Conservation (phyloP, 2,888 invertebrate genomes). For the Morpho helenor region DNA sequence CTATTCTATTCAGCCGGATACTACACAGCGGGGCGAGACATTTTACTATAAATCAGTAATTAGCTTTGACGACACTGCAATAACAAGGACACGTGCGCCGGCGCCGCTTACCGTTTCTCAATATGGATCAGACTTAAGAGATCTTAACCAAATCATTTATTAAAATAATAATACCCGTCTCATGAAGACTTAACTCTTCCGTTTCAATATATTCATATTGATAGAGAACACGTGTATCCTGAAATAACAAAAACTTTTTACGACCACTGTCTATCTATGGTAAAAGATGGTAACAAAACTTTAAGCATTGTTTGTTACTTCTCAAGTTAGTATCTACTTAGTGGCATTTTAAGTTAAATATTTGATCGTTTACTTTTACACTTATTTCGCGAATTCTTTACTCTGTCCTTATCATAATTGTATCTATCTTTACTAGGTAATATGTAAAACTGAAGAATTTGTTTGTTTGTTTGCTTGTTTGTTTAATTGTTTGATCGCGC, state of each 20-base stretch:
- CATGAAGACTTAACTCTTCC: slow-evolving; percentile 1
- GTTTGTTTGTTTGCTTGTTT: no score
- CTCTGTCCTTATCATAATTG: no score
- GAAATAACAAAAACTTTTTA: neutral
- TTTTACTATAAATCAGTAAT: slow-evolving; percentile 43
- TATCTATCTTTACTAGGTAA: no score
- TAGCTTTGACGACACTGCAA: slow-evolving; percentile 43
- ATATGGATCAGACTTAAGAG: slow-evolving; percentile 12
- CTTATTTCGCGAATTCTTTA: no score
- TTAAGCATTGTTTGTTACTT: neutral
- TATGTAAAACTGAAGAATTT: no score
- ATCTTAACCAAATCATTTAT: slow-evolving; percentile 11
- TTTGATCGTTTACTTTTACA: no score
- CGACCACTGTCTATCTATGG: no score
- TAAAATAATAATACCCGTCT: slow-evolving; percentile 11
- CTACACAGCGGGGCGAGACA: neutral
- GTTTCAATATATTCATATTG: neutral
- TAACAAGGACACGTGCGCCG: slow-evolving; percentile 44
- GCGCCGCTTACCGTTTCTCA: slow-evolving; percentile 33
- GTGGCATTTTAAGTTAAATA: no score
- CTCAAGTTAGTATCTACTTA: no score
- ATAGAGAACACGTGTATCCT: slow-evolving; percentile 7
- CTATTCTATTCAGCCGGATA: no score
- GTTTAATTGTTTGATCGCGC: no score
- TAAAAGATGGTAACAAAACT: no score